phyloP scores from a whole-genome alignment of 2,888 invertebrate species.

The Nasonovia ribisnigri region DNA sequence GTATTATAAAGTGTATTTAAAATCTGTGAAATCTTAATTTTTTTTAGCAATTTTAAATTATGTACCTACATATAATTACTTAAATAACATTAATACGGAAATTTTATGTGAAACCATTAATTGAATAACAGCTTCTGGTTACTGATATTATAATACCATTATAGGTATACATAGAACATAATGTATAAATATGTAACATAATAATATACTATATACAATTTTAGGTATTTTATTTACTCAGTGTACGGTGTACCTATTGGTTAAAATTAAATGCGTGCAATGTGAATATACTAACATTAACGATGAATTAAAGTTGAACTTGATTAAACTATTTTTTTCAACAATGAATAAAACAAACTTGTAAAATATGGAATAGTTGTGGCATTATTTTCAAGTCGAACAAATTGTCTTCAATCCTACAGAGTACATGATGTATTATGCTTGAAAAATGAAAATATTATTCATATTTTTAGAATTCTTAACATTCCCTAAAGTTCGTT shows the following conservation, averaged over 20 bases:
- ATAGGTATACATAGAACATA: too few relatives aligned
- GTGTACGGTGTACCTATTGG: neutral
- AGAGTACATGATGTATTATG: neutral
- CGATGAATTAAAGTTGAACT: neutral
- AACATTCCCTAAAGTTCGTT: slow-evolving; percentile 16
- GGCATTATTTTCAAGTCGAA: neutral
- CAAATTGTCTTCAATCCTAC: neutral
- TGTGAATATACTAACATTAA: neutral
- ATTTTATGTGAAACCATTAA: neutral
- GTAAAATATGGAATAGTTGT: neutral
- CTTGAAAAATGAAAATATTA: slow-evolving; percentile 11
- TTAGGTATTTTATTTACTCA: too few relatives aligned
- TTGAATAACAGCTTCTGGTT: neutral
- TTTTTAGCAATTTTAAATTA: neutral
- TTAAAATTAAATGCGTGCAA: neutral
- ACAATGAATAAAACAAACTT: neutral
- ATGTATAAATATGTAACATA: too few relatives aligned
- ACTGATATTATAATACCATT: too few relatives aligned
- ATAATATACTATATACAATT: too few relatives aligned
- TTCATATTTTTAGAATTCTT: slow-evolving; percentile 13
- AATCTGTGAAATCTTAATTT: neutral
- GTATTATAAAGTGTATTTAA: neutral
- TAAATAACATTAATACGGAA: neutral
- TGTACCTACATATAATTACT: too few relatives aligned
- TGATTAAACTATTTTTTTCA: neutral